phyloP scores from a whole-genome alignment of 1,140 invertebrate genomes.

The Saccostrea glomerata region DNA sequence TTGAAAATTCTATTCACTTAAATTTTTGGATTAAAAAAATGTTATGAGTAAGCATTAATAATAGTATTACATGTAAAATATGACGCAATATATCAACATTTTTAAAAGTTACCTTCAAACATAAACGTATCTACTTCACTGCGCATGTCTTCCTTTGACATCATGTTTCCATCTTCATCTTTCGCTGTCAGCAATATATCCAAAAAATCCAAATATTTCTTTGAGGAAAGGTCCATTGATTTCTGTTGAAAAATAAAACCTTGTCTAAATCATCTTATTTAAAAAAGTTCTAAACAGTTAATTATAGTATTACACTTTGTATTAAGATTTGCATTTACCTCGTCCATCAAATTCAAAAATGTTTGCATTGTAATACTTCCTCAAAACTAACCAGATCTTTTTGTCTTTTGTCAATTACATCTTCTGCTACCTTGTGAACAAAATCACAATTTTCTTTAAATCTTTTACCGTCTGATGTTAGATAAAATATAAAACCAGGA shows the following conservation, averaged over 20 bases:
- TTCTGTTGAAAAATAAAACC: not conserved
- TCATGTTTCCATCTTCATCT: not conserved
- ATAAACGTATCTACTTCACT: constrained; percentile 6
- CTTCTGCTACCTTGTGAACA: constrained; percentile 57
- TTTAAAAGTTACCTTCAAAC: not conserved
- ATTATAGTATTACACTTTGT: too few relatives aligned
- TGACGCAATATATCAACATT: too few relatives aligned
- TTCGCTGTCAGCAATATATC: not conserved
- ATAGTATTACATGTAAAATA: too few relatives aligned
- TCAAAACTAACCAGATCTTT: constrained; percentile 46
- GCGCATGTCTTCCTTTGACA: not conserved
- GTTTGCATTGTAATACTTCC: too few relatives aligned
- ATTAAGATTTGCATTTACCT: too few relatives aligned
- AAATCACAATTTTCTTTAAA: constrained; percentile 59
- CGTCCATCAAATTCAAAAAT: too few relatives aligned
- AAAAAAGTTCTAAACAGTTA: too few relatives aligned
- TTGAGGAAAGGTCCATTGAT: not conserved
- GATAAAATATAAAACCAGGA: constrained; percentile 55
- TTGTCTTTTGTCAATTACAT: constrained; percentile 58
- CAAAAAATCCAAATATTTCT: constrained; percentile 18
- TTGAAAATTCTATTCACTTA: too few relatives aligned
- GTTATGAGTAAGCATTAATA: too few relatives aligned
- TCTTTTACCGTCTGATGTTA: constrained; percentile 52
- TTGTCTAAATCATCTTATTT: too few relatives aligned
- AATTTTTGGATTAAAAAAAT: too few relatives aligned